Base-by-base conservation (phyloP, 2,888 invertebrate genomes). In the Hydrotaea cyrtoneurina region DNA sequence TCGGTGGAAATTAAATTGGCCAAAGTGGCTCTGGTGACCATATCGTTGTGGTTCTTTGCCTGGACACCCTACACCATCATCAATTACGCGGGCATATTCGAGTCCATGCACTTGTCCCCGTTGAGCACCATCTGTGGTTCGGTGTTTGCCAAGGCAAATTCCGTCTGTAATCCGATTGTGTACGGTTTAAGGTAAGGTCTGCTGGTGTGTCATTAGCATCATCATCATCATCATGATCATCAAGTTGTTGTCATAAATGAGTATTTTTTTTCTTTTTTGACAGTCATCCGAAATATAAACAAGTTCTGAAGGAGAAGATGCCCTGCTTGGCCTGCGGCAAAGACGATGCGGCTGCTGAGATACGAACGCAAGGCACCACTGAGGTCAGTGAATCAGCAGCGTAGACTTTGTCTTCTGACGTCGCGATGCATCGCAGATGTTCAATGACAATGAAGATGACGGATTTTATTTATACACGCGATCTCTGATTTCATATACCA, bases 41-140 rank as follows among this genome's bases (percentile, higher is more conserved):
- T 95, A 85, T 92, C 94, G 0, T 89, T 95, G 71, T 95, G 95
- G 94, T 93, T 95, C 88, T 91, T 95, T 87, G 95, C 95, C 17
- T 95, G 95, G 95, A 94, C 94, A 11, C 95, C 95, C 1, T 95
- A 95, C 87, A 93, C 94, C 91, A 88, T 94, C 62, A 93, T 94
- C 79, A 93, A 94, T 85, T 93, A 93, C 86, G 90, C 93, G 73
- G 94, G 94, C 66, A 92, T 94, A 86, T 94, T 94, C 86, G 92
- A 93, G 84, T 91, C 93, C 26, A 89, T 92, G 86, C 90, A 90
- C 79, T 90, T 94, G 76, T 93, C 93, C 84, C 94, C 94, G 50
- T 89, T 94, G 82, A 92, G 93, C 86, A 93, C 94, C 82, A 93
- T 94, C 89, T 93, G 93, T 89, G 93, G 94, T 57, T 94, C 94